Evolutionary conservation across 2,888 invertebrate species (phyloP).

Genomic region (Coelinius sp.): DNA sequence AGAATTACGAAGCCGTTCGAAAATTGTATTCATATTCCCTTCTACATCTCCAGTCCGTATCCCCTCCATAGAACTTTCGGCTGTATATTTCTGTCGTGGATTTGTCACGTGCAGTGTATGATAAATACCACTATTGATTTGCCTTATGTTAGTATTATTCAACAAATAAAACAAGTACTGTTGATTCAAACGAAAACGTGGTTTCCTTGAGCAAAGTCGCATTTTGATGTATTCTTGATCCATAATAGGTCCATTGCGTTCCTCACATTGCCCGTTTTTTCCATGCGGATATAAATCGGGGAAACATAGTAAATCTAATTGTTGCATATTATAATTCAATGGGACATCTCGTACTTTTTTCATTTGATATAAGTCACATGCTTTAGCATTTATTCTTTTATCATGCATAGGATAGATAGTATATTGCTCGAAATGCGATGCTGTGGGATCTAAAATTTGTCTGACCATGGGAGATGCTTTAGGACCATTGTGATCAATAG

Average conservation of each 20-base stretch:
- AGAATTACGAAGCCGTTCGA: slow-evolving; percentile 46
- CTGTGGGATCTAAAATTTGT: too few relatives aligned
- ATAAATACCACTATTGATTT: too few relatives aligned
- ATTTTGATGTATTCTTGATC: too few relatives aligned
- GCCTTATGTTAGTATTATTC: too few relatives aligned
- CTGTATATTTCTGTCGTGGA: too few relatives aligned
- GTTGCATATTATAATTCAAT: slow-evolving; percentile 38
- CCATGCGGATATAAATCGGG: slow-evolving; percentile 46
- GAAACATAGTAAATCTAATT: slow-evolving; percentile 48
- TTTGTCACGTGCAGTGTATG: too few relatives aligned
- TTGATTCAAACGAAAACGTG: slow-evolving; percentile 48
- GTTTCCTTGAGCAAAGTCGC: slow-evolving; percentile 47
- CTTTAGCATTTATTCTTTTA: slow-evolving; percentile 45
- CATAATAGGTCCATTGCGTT: too few relatives aligned
- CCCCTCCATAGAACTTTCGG: slow-evolving; percentile 33
- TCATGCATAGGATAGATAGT: slow-evolving; percentile 50
- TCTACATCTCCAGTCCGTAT: slow-evolving; percentile 41
- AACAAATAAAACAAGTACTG: slow-evolving; percentile 48
- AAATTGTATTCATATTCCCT: too few relatives aligned
- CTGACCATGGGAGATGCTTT: too few relatives aligned
- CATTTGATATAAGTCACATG: too few relatives aligned
- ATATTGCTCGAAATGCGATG: slow-evolving; percentile 43
- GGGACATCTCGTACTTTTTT: slow-evolving; percentile 43
- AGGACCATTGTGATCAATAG: too few relatives aligned
- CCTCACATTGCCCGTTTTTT: slow-evolving; percentile 44